phyloP scores from a whole-genome alignment of 1,140 invertebrate species.

The Drosophila equinoxialis region DNA sequence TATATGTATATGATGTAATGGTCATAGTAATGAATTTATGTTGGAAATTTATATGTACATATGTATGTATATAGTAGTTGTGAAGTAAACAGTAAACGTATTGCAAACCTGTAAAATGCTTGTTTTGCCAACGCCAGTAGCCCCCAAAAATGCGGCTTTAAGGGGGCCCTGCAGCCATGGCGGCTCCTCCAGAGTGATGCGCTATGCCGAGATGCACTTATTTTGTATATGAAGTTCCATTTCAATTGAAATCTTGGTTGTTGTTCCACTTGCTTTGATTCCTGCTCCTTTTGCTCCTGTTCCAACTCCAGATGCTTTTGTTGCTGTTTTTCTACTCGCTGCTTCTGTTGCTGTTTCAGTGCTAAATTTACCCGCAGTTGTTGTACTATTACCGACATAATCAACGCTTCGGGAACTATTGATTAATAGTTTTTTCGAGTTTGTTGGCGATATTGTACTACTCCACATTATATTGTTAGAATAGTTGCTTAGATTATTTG shows the following conservation, averaged over 20 bases:
- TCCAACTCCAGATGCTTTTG: constrained; percentile 36
- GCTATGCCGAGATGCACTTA: constrained; percentile 83
- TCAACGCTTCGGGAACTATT: constrained; percentile 81
- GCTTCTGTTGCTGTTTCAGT: constrained; percentile 62
- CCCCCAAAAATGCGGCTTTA: constrained; percentile 91
- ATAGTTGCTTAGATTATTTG: constrained; percentile 69
- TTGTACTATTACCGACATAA: constrained; percentile 82
- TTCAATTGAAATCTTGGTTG: constrained; percentile 82
- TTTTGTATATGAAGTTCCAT: constrained; percentile 83
- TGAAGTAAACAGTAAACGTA: background rate
- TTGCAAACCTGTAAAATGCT: constrained; percentile 90
- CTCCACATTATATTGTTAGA: constrained; percentile 83
- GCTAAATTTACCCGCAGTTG: constrained; percentile 55
- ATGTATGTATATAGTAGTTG: too few relatives aligned
- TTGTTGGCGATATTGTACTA: constrained; percentile 82
- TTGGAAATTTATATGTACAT: too few relatives aligned
- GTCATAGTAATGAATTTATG: too few relatives aligned
- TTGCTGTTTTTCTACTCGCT: constrained; percentile 40
- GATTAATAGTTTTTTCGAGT: constrained; percentile 82
- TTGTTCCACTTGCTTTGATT: constrained; percentile 41
- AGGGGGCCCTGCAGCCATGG: constrained; percentile 86
- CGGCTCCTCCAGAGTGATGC: constrained; percentile 83
- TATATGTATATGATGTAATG: too few relatives aligned
- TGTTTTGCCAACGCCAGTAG: constrained; percentile 91
- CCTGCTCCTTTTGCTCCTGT: constrained; percentile 24